A percentile compares a stretch with the other conserved stretches of the same genome.
Conservation (phyloP, 2,113 vertebrate genomes). For the Pseudolaguvia tuberculata region DNA sequence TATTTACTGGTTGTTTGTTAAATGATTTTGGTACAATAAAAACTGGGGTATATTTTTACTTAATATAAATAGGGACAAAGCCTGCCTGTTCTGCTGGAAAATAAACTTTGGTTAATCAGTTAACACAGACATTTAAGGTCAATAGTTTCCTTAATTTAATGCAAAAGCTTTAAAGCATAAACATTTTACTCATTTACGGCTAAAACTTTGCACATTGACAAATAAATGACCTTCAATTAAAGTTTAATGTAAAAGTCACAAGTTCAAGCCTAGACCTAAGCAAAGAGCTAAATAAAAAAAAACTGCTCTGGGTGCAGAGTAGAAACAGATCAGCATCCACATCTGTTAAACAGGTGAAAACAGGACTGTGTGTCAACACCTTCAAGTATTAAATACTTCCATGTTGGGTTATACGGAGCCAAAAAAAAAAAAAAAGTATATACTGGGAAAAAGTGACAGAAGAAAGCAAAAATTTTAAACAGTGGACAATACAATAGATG, state of each 20-base stretch:
- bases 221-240: not conserved
- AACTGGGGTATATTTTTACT: no score
- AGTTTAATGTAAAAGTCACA: not conserved
- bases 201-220: not conserved
- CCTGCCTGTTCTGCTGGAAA: no score
- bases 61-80: no score
- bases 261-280: not conserved
- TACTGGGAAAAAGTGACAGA: not conserved
- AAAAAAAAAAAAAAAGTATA: slow-evolving; percentile 21
- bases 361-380: slow-evolving; percentile 27
- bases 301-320: not conserved
- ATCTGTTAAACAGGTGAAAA: slow-evolving; percentile 56
- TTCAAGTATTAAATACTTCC: slow-evolving; percentile 33
- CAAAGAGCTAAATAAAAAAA: slow-evolving; percentile 8
- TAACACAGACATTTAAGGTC: not conserved
- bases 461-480: no score
- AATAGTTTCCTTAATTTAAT: not conserved
- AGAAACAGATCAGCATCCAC: slow-evolving; percentile 33
- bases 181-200: not conserved
- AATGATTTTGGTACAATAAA: no score
- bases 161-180: not conserved
- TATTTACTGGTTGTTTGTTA: no score
- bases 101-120: no score
- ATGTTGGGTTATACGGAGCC: slow-evolving; percentile 21
- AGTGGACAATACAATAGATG: no score